Evolutionary conservation across 2,888 invertebrate species (phyloP).

Genomic region (Tholera decimalis): DNA sequence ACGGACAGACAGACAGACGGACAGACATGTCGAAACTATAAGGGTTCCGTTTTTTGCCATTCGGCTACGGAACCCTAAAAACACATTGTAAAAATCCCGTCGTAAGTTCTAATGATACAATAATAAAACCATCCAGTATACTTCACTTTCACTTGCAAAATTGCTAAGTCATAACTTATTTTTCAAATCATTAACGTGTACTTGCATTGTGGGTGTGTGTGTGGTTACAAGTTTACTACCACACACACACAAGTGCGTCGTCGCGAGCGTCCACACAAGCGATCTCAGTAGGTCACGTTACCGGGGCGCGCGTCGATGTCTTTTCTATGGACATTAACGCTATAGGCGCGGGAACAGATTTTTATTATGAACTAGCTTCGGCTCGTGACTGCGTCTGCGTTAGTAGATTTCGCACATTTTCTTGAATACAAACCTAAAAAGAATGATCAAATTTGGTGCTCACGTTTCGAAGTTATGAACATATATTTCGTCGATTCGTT

Average conservation of each 20-base stretch:
- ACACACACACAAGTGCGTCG: slow-evolving; percentile 29
- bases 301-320: slow-evolving; percentile 76
- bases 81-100: no score
- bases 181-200: slow-evolving; percentile 66
- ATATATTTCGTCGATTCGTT: no score
- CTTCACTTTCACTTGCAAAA: slow-evolving; percentile 63
- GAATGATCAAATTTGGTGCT: no score
- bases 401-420: no score
- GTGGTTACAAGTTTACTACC: slow-evolving; percentile 60
- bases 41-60: no score
- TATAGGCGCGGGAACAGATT: slow-evolving; percentile 38
- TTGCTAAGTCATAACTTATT: slow-evolving; percentile 67
- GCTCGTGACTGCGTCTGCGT: no score
- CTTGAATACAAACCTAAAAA: no score
- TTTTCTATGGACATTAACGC: slow-evolving; percentile 71
- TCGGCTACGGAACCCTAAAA: no score
- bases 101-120: no score
- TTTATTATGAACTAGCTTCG: slow-evolving; percentile 39
- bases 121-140: slow-evolving; percentile 32
- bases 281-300: slow-evolving; percentile 73
- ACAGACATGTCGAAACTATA: no score
- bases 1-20: no score
- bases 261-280: slow-evolving; percentile 45
- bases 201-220: slow-evolving; percentile 51
- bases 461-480: no score